Evolutionary conservation across 1,140 invertebrate species (phyloP), one percentile per base, ranked within the genome.

Genomic region (Octopus sinensis): DNA sequence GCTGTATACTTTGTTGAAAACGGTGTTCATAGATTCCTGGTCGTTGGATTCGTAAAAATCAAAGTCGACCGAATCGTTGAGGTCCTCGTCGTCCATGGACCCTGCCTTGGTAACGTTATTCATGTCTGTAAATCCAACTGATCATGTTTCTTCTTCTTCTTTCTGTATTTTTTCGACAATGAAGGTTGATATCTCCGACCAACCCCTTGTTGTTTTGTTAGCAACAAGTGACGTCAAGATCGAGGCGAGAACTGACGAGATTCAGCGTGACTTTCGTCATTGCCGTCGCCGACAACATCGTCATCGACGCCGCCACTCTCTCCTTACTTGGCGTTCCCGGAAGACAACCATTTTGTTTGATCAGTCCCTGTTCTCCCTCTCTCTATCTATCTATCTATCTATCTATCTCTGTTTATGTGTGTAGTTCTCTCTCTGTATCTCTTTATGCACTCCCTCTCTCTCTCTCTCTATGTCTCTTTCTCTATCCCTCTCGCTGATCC

Each of bases 171-270:
- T 13, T 10, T 73, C 30, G 30, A 73, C 30, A 43, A 43, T 43
- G 30, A 43, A 43, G 30, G 30, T n/a, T 73, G 68, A 5, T 6
- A 23, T 73, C 13, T 9, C 17, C 68, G 68, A 10, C 5, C 17
- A 73, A 12, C 17, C 17, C 13, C 7, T 6, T n/a, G 68, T 73
- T 73, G 68, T 73, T 73, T 73, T 73, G 68, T 73, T 73, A 73
- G 68, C 68, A 73, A 73, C 68, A 73, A 73, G 68, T 73, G 68
- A 73, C 68, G 68, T 73, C 68, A 73, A 12, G 68, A n/a, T 23
- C 17, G 17, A 13, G 17, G 30, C 68, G 68, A 10, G 68, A 73
- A 73, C 68, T n/a, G 17, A 13, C 68, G 68, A 73, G 68, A 73
- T 73, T 73, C 17, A 73, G 6, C 7, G 5, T 6, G 7, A 6